phyloP scores from a whole-genome alignment of 1,140 invertebrate species.

The Chymomyza costata region DNA sequence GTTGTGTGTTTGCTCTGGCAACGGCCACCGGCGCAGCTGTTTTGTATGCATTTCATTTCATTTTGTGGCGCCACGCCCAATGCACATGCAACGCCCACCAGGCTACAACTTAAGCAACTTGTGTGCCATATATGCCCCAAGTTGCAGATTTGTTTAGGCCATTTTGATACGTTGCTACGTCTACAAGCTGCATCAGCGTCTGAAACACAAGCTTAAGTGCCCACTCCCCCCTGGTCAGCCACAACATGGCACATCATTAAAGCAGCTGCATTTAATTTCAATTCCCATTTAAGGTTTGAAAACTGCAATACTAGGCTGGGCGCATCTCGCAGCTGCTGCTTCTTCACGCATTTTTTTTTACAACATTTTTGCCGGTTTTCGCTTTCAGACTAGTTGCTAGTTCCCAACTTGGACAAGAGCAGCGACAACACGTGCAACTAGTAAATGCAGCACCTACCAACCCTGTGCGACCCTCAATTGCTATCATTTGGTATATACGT shows the following conservation, averaged over 20 bases:
- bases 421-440: constrained; percentile 47
- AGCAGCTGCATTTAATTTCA: constrained; percentile 73
- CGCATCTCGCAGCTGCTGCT: constrained; percentile 48
- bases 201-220: too few species aligned
- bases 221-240: too few species aligned
- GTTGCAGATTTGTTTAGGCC: constrained; percentile 57
- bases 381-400: constrained; percentile 5
- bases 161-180: constrained; percentile 31
- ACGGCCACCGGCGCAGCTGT: constrained; percentile 49
- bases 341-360: constrained; percentile 64
- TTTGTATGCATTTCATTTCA: constrained; percentile 49
- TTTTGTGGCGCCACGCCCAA: constrained; percentile 56
- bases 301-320: too few species aligned
- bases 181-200: constrained; percentile 7
- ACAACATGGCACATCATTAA: constrained; percentile 52
- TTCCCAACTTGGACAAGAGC: constrained; percentile 6
- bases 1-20: too few species aligned
- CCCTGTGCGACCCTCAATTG: constrained; percentile 5
- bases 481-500: too few species aligned
- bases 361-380: constrained; percentile 61
- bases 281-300: constrained; percentile 63
- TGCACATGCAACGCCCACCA: constrained; percentile 43
- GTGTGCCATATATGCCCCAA: constrained; percentile 54
- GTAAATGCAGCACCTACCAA: not conserved
- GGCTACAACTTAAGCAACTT: constrained; percentile 1